Conservation (phyloP, 2,113 vertebrate species). For the Dipodomys stephensi region DNA sequence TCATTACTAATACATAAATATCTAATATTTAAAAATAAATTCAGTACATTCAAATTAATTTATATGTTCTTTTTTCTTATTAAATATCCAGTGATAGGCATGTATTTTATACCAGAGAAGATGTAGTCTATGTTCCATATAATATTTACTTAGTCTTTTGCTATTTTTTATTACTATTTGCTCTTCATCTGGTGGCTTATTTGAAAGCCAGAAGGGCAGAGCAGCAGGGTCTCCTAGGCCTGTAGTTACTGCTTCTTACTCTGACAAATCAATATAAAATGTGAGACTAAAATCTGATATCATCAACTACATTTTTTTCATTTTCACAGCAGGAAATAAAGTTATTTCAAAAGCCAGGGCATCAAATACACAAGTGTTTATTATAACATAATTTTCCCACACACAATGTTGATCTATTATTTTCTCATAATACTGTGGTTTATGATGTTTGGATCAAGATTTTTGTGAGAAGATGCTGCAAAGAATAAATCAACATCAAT, state of each 20-base stretch:
- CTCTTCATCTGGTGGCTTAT: conserved; percentile 24
- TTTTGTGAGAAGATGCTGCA: neutral
- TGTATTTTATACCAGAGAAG: neutral
- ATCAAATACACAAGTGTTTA: conserved; percentile 62
- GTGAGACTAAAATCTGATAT: neutral
- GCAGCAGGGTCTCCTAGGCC: neutral
- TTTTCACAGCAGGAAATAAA: conserved; percentile 72
- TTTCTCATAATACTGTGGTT: conserved; percentile 42
- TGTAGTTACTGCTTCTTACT: conserved; percentile 65
- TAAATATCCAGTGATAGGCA: conserved; percentile 15
- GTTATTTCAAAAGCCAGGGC: conserved; percentile 67
- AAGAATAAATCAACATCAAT: neutral
- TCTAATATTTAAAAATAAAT: conserved; percentile 48
- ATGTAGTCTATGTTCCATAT: neutral
- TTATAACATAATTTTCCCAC: conserved; percentile 59
- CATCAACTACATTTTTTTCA: conserved; percentile 14
- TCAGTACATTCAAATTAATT: conserved; percentile 42
- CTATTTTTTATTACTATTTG: conserved; percentile 53
- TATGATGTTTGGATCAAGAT: conserved; percentile 12
- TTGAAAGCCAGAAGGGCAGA: conserved; percentile 56
- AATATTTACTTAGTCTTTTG: neutral
- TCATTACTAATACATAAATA: conserved; percentile 40
- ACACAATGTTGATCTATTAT: conserved; percentile 54
- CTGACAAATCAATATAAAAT: conserved; percentile 72
- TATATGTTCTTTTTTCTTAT: conserved; percentile 13